Conservation (phyloP, 1,140 invertebrate species). For the Acromyrmex charruanus region DNA sequence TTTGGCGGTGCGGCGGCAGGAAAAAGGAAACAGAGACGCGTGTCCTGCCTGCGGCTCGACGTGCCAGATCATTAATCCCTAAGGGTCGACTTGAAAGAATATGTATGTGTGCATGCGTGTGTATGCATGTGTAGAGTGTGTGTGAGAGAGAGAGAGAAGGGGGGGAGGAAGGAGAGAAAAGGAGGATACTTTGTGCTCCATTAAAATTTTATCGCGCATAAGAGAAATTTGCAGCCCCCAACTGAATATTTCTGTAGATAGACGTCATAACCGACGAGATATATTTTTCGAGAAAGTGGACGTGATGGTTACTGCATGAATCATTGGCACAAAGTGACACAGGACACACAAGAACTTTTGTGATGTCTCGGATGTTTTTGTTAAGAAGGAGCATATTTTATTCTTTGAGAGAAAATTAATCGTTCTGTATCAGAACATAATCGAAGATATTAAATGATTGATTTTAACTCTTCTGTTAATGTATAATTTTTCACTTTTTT, state of each 20-base stretch:
- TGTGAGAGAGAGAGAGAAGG: too few species aligned
- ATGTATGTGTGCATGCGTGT: too few species aligned
- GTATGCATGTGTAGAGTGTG: background rate
- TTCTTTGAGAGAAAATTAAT: background rate
- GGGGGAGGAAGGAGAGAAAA: too few species aligned
- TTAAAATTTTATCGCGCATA: conserved; percentile 54
- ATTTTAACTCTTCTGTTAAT: background rate
- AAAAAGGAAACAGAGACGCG: background rate
- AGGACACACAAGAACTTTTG: background rate
- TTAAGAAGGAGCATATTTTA: background rate
- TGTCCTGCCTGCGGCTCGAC: background rate
- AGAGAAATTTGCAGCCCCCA: conserved; percentile 34
- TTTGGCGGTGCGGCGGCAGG: conserved; percentile 1
- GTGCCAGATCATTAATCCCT: conserved; percentile 60
- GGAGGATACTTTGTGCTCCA: conserved; percentile 26
- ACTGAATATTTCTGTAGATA: conserved; percentile 26
- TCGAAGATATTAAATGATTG: background rate
- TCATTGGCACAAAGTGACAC: conserved; percentile 2
- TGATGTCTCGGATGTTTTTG: background rate
- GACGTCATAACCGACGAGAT: conserved; percentile 37
- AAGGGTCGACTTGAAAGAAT: conserved; percentile 10
- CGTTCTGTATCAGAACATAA: background rate
- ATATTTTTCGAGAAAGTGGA: conserved; percentile 50
- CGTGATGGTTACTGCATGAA: conserved; percentile 39
- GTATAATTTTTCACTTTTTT: too few species aligned